Conservation (phyloP, 2,888 invertebrate genomes). For the Hemistola chrysoprasaria region DNA sequence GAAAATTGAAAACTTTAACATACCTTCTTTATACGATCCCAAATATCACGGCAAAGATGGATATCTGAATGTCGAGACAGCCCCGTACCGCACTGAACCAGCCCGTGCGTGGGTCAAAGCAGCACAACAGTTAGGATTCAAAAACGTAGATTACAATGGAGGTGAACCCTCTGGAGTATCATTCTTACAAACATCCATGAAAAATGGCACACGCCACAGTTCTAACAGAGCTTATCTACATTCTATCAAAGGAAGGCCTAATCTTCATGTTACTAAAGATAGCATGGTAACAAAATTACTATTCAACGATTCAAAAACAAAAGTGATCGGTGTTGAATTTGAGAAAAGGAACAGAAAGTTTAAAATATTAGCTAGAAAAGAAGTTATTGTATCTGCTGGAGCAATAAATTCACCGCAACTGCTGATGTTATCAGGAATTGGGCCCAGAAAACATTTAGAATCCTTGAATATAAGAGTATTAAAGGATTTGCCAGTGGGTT, state of each 20-base stretch:
- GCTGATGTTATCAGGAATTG: conserved; percentile 90
- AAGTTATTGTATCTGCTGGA: conserved; percentile 89
- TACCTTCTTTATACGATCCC: conserved; percentile 77
- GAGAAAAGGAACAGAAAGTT: conserved; percentile 73
- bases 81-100: conserved; percentile 75
- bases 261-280: conserved; percentile 83
- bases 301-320: conserved; percentile 78
- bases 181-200: conserved; percentile 83
- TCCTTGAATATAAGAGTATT: conserved; percentile 78
- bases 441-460: conserved; percentile 83
- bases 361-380: conserved; percentile 84
- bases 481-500: conserved; percentile 84
- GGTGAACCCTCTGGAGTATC: conserved; percentile 83
- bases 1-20: conserved; percentile 87
- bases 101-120: conserved; percentile 83
- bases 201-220: conserved; percentile 85
- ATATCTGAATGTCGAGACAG: conserved; percentile 78
- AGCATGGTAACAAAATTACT: conserved; percentile 83
- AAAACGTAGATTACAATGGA: conserved; percentile 84
- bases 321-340: conserved; percentile 83
- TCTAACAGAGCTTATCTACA: conserved; percentile 86
- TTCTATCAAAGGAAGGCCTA: conserved; percentile 80
- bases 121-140: conserved; percentile 83
- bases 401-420: conserved; percentile 90
- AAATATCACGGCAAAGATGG: conserved; percentile 81